Percentiles rank a stretch among this genome's conserved stretches.
Evolutionary conservation across 2,888 invertebrate species (phyloP).

Genomic region (Agrochola lychnidis): DNA sequence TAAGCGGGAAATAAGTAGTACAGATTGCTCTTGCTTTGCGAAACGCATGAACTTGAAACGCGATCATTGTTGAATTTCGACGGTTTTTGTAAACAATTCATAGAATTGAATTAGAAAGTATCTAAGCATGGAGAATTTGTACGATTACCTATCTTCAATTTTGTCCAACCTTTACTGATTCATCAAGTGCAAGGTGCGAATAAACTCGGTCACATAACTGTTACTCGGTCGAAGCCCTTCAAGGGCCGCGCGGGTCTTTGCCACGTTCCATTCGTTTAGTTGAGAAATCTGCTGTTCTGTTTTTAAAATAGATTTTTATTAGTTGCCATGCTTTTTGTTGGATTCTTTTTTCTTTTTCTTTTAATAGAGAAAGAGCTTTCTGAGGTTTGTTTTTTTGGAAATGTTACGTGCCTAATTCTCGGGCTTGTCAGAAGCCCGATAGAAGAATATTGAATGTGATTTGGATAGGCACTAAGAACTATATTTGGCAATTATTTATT

Average conservation of each 20-base stretch:
- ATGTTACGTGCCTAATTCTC: background rate
- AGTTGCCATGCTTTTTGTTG: background rate
- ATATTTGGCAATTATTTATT: too few species aligned
- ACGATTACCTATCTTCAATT: background rate
- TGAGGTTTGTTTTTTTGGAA: background rate
- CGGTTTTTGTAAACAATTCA: background rate
- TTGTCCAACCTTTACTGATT: constrained; percentile 1
- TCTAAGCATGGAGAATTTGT: too few species aligned
- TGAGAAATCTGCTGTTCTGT: too few species aligned
- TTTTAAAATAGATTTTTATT: constrained; percentile 24
- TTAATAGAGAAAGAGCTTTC: background rate
- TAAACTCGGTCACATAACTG: constrained; percentile 67
- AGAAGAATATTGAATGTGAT: too few species aligned
- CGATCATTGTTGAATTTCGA: too few species aligned
- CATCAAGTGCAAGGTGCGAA: constrained; percentile 58
- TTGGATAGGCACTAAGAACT: too few species aligned
- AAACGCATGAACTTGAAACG: too few species aligned
- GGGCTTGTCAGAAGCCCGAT: too few species aligned
- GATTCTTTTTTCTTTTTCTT: background rate
- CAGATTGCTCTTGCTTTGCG: too few species aligned
- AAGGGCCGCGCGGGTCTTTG: constrained; percentile 39
- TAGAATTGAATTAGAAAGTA: too few species aligned
- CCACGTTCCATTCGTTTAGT: constrained; percentile 13
- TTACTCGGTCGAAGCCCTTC: constrained; percentile 57
- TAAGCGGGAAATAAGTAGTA: too few species aligned